These are phyloP conservation scores for Crypturellus tataupa DNA, from an alignment of 2,797 vertebrate species.

Conservation along the genomic window DNA sequence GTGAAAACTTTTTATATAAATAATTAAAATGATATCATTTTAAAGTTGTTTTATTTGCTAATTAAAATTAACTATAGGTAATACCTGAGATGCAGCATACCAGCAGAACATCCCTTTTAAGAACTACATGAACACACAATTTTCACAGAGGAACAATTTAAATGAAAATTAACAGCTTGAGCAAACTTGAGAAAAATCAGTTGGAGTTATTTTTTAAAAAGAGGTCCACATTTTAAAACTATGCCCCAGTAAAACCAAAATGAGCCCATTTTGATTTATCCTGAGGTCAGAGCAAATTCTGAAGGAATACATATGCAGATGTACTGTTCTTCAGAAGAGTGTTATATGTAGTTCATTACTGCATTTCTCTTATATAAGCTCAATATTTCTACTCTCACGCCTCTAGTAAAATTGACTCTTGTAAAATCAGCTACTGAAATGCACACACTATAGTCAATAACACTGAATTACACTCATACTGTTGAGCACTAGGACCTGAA, in stretches of 20 bases:
- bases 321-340: background rate
- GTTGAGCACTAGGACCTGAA: background rate
- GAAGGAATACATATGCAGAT: background rate
- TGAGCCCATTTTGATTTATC: background rate
- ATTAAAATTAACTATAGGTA: conserved; percentile 10
- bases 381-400: background rate
- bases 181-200: conserved; percentile 16
- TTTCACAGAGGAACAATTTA: conserved; percentile 11
- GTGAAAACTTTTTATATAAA: background rate
- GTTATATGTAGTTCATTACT: background rate
- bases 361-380: background rate
- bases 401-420: background rate
- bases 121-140: background rate
- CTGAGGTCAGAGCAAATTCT: background rate
- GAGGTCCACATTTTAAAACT: background rate
- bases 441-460: background rate
- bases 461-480: background rate
- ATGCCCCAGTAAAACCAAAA: background rate
- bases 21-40: too few species aligned
- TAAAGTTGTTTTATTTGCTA: background rate
- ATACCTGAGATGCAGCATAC: background rate
- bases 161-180: conserved; percentile 53
- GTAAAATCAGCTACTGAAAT: background rate
- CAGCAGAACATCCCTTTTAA: conserved; percentile 17
- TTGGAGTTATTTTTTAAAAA: background rate